phyloP scores from a whole-genome alignment of 2,113 vertebrate genomes.

The Formicarius rufipectus region DNA sequence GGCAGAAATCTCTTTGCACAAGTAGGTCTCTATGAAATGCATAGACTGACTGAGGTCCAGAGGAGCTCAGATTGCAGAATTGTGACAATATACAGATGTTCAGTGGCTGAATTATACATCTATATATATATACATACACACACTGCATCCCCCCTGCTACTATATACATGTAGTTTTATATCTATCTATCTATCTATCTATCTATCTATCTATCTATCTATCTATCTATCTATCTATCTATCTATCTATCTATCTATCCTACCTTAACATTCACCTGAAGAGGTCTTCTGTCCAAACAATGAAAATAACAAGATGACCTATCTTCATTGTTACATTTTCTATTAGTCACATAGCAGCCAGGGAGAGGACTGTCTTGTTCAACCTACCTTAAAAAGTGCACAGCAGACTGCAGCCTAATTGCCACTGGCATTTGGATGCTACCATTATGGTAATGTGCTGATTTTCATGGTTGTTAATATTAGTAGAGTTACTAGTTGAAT shows the following conservation, averaged over 20 bases:
- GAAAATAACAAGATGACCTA: not conserved
- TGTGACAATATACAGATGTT: not conserved
- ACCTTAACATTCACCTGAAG: not conserved
- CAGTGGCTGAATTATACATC: not conserved
- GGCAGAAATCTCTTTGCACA: not conserved
- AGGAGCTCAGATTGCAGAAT: not conserved
- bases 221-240: no score
- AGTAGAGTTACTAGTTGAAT: not conserved
- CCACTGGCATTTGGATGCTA: not conserved
- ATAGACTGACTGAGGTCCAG: not conserved
- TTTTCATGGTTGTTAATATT: not conserved
- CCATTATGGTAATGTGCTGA: not conserved
- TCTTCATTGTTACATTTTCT: not conserved
- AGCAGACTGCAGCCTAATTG: not conserved
- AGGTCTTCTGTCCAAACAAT: not conserved
- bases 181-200: no score
- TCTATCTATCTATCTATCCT: no score
- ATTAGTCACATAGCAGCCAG: not conserved
- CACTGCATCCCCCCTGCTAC: no score
- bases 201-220: no score
- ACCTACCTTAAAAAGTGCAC: not conserved
- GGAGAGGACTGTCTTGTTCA: not conserved
- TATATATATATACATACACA: rapidly evolving
- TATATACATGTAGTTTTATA: not conserved
- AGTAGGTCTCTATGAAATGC: not conserved